Evolutionary conservation across 2,113 vertebrate genomes (phyloP), one percentile per base, ranked within the genome.

Genomic region (Odocoileus hemionus): DNA sequence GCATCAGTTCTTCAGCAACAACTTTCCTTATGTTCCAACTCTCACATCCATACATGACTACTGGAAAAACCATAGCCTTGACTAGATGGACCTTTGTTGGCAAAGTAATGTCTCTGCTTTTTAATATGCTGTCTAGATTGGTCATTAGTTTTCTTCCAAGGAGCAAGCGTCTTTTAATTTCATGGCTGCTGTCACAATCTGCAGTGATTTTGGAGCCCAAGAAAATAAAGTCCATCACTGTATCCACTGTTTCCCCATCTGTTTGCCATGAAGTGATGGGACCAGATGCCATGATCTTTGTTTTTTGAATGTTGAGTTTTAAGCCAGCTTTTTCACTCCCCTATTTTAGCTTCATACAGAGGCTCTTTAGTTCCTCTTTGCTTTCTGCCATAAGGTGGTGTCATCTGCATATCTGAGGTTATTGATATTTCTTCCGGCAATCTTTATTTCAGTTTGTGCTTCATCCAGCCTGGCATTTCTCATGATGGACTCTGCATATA

Each of bases 1-100:
- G 15, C 33, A 67, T n/a, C 3, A 1, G 8, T 64, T 64, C 33
- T 67, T 36, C 17, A 2, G 33, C 0, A 0, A 4, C 33, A 67
- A 1, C 64, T 19, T n/a, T n/a, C 61, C 19, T n/a, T 19, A 36
- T 19, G 2, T 1, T 19, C 64, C 64, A 67, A 21, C 8, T 36
- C 60, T 61, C 64, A 21, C 17, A 36, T 67, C 64, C 64, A 19
- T 67, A 67, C 33, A n/a, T n/a, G 64, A 67, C 64, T 0, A 67
- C 17, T 36, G 64, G 33, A 21, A 67, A n/a, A 36, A 21, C 33
- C 64, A 5, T 67, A 67, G 64, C 64, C 30, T 36, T 67, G 64
- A 67, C 64, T 10, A 67, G 33, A 67, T 1, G 8, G 33, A 67
- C 8, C 64, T 36, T 21, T 67, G 64, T 36, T 67, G 64, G 64